These are phyloP conservation scores for Asbolus verrucosus DNA, from an alignment of 1,140 invertebrate genomes.

Conservation along the genomic window DNA sequence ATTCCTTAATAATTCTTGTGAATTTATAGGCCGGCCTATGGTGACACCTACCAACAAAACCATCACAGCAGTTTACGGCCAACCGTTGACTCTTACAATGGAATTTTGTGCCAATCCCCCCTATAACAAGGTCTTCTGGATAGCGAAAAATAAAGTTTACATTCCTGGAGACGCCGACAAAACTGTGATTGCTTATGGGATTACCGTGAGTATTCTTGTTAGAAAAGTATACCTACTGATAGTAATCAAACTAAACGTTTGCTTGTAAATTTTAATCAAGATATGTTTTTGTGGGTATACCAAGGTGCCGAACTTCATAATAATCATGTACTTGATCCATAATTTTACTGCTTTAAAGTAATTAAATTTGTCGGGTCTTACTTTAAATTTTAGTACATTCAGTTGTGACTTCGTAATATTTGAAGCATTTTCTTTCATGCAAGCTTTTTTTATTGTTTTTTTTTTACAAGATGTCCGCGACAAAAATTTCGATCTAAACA, in stretches of 20 bases:
- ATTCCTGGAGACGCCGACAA: slow-evolving; percentile 62
- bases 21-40: slow-evolving; percentile 66
- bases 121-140: slow-evolving; percentile 63
- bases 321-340: too few species aligned
- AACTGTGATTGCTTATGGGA: slow-evolving; percentile 62
- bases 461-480: too few species aligned
- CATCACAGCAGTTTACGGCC: slow-evolving; percentile 68
- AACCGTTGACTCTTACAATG: slow-evolving; percentile 67
- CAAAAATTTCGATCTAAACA: too few species aligned
- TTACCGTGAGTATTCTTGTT: slow-evolving; percentile 59
- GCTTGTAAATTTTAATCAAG: too few species aligned
- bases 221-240: slow-evolving; percentile 7
- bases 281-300: slow-evolving; percentile 9
- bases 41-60: slow-evolving; percentile 67
- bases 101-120: slow-evolving; percentile 70
- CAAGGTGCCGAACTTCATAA: too few species aligned
- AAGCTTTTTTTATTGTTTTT: too few species aligned
- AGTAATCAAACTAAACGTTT: neutral
- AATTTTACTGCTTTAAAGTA: too few species aligned
- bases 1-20: slow-evolving; percentile 36
- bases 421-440: too few species aligned
- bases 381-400: too few species aligned
- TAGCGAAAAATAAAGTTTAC: slow-evolving; percentile 61
- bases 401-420: too few species aligned
- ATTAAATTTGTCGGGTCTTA: too few species aligned